These are phyloP conservation scores for Rhamnusium bicolor DNA, from an alignment of 2,888 invertebrate species.

Conservation along the genomic window DNA sequence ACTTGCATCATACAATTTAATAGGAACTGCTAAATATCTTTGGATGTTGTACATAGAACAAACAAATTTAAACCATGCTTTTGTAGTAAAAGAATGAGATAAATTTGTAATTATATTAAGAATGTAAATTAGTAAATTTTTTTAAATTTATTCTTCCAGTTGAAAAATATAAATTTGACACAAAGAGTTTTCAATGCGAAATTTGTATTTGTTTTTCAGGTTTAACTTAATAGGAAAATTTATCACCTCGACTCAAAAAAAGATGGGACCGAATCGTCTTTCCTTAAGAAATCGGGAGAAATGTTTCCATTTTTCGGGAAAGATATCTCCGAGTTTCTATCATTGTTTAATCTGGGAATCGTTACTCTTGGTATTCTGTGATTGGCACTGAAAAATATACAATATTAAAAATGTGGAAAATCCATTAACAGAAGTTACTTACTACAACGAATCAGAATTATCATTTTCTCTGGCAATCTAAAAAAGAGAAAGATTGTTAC, in stretches of 20 bases:
- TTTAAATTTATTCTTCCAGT: background rate
- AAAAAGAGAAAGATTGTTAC: conserved; percentile 6
- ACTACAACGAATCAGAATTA: background rate
- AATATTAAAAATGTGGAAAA: background rate
- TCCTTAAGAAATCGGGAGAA: background rate
- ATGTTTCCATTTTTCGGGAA: background rate
- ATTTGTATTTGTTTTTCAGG: background rate
- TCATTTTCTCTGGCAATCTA: conserved; percentile 18
- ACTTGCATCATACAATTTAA: no score
- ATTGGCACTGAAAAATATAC: background rate
- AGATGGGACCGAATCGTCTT: background rate
- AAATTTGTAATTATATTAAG: background rate
- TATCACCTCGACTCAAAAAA: conserved; percentile 21
- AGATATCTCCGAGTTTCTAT: background rate
- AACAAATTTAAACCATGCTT: background rate
- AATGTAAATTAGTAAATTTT: background rate
- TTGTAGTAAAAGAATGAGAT: background rate
- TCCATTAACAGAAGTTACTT: background rate
- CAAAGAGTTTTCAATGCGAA: no score
- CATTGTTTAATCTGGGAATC: background rate
- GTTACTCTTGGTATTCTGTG: conserved; percentile 12
- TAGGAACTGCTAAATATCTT: background rate
- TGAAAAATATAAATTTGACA: background rate
- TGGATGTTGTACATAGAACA: background rate
- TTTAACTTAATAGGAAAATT: conserved; percentile 10